phyloP scores from a whole-genome alignment of 1,140 invertebrate genomes.

The Cylas formicarius region DNA sequence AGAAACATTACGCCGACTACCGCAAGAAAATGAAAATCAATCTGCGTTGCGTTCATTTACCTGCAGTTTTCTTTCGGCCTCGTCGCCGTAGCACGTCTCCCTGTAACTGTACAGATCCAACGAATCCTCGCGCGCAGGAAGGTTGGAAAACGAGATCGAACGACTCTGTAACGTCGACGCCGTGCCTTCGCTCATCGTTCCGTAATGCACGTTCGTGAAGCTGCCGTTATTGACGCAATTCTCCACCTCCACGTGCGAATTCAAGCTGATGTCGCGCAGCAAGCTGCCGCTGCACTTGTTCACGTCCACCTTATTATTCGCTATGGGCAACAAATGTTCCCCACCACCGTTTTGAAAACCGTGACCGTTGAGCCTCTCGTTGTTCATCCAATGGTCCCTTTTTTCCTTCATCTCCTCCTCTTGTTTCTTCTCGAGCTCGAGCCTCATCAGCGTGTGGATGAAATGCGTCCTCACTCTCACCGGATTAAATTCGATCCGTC shows the following conservation, averaged over 20 bases:
- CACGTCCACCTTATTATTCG: slow-evolving; percentile 15
- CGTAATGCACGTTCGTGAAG: slow-evolving; percentile 60
- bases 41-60: no score
- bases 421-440: slow-evolving; percentile 84
- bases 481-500: slow-evolving; percentile 94
- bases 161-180: slow-evolving; percentile 23
- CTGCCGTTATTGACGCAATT: slow-evolving; percentile 54
- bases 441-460: slow-evolving; percentile 91
- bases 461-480: slow-evolving; percentile 94
- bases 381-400: slow-evolving; percentile 40
- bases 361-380: slow-evolving; percentile 30
- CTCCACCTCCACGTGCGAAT: slow-evolving; percentile 52
- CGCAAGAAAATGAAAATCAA: no score
- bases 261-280: slow-evolving; percentile 48
- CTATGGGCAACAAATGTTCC: slow-evolving; percentile 16
- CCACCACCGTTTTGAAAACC: slow-evolving; percentile 21
- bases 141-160: slow-evolving; percentile 34
- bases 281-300: slow-evolving; percentile 40
- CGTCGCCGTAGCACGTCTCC: slow-evolving; percentile 59
- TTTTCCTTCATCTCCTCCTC: slow-evolving; percentile 42
- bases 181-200: slow-evolving; percentile 36
- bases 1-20: no score
- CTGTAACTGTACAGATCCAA: slow-evolving; percentile 58
- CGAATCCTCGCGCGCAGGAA: slow-evolving; percentile 54
- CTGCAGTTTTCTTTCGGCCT: slow-evolving; percentile 39